Evolutionary conservation across 2,113 vertebrate genomes (phyloP).

Genomic region (Ardeotis arabs): DNA sequence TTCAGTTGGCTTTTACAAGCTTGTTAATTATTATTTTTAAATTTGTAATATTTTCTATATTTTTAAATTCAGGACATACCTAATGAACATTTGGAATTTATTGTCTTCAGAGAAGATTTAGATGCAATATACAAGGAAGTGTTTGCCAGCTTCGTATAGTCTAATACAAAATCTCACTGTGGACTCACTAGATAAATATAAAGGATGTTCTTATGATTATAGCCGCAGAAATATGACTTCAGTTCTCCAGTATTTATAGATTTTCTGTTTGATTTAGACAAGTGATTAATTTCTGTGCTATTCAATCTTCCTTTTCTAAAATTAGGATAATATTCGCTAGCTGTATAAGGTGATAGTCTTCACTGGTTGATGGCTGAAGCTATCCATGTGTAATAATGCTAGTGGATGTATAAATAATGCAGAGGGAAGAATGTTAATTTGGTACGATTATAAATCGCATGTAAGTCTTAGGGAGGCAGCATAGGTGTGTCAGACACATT

Average conservation of each 20-base stretch:
- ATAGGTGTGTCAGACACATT: rapidly evolving
- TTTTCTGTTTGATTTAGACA: neutral
- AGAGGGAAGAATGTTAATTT: neutral
- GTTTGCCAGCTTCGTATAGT: neutral
- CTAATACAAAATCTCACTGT: neutral
- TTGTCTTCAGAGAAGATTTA: neutral
- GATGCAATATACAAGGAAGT: neutral
- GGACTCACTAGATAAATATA: neutral
- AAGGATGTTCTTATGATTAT: neutral
- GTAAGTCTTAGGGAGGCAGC: neutral
- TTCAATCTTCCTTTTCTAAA: neutral
- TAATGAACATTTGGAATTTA: neutral
- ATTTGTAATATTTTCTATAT: neutral
- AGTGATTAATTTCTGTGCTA: neutral
- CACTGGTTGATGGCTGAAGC: neutral
- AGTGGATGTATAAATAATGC: neutral
- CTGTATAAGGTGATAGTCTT: neutral
- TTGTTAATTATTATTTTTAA: neutral
- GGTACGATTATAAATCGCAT: rapidly evolving
- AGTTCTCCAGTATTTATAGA: neutral
- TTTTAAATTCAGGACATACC: neutral
- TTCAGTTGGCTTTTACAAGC: neutral
- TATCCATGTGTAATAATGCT: neutral
- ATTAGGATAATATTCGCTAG: neutral
- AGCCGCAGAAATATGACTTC: neutral